phyloP scores from a whole-genome alignment of 2,797 vertebrate genomes.

The Staurois parvus region DNA sequence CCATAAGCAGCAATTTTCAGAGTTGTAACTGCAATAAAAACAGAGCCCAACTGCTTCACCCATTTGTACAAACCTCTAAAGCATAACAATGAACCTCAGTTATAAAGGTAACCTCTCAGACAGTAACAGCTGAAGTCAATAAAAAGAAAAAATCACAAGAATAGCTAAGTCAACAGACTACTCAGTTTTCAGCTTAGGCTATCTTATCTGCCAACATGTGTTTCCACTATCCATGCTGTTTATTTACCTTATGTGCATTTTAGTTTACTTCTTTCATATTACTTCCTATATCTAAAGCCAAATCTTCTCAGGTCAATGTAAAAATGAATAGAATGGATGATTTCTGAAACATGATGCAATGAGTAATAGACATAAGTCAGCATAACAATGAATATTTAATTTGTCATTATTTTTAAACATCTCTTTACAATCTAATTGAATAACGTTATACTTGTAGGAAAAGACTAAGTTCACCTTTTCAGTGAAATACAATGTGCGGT shows the following conservation, averaged over 20 bases:
- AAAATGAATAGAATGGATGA: slow-evolving; percentile 24
- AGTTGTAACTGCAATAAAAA: background rate
- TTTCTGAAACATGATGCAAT: slow-evolving; percentile 16
- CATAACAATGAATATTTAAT: background rate
- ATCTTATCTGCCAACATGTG: slow-evolving; percentile 31
- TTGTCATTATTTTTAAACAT: background rate
- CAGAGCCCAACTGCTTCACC: background rate
- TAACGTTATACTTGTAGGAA: no score
- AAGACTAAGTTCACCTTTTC: no score
- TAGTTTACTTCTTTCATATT: slow-evolving; percentile 44
- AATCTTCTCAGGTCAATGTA: slow-evolving; percentile 32
- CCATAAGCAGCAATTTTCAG: no score
- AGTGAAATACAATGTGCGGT: no score
- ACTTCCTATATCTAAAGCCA: slow-evolving; percentile 41
- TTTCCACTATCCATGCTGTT: slow-evolving; percentile 44
- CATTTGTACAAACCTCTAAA: background rate
- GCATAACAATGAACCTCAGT: background rate
- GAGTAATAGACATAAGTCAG: background rate
- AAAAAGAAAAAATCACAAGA: slow-evolving; percentile 10
- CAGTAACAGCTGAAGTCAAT: slow-evolving; percentile 41
- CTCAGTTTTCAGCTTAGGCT: slow-evolving; percentile 26
- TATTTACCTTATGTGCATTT: slow-evolving; percentile 25
- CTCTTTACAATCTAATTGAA: no score
- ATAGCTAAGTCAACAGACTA: slow-evolving; percentile 29
- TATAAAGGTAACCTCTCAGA: background rate